Evolutionary conservation across 2,113 vertebrate species (phyloP), one percentile per base, ranked within the genome.

Genomic region (Saccopteryx leptura): DNA sequence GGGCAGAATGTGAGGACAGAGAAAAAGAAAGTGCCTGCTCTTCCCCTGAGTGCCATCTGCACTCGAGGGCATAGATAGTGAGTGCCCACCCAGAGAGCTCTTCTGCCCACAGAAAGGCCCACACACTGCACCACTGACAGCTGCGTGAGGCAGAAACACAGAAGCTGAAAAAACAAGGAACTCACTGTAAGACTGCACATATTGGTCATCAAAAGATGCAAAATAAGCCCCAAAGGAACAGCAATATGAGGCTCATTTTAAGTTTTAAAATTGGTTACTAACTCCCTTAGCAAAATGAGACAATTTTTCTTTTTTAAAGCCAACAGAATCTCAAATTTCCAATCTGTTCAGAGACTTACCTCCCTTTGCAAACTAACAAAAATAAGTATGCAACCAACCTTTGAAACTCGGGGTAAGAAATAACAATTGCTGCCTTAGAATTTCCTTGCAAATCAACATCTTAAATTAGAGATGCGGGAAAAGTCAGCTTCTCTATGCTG

Each of bases 311-410:
- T 96, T 78, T 88, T 94, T 28, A 95, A 90, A 86, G 81, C 74
- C 82, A 58, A 26, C 33, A 86, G 56, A 63, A 79, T 65, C 63
- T 89, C 78, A 85, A 82, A 78, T 93, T 85, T 23, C 76, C 85
- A 92, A 83, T 94, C 86, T 97, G 91, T 92, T 95, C 79, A 91
- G 91, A 93, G 74, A 93, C 52, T 65, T 85, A 58, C 72, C 66
- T 96, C 78, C 89, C 69, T 92, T 96, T 78, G 82, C 89, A 85
- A 95, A 88, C 28, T 52, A 92, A 93, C 89, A 89, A 86, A 97
- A 92, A 88, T 88, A 93, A 86, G 74, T 79, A 54, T 33, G 15
- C n/a, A 48, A 50, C 39, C 56, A 69, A 65, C 87, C 52, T 78
- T 66, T 88, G 56, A 88, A 90, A 93, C n/a, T 28, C 72, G 48